Conservation (phyloP, 2,797 vertebrate genomes). For the Glossophaga mutica region DNA sequence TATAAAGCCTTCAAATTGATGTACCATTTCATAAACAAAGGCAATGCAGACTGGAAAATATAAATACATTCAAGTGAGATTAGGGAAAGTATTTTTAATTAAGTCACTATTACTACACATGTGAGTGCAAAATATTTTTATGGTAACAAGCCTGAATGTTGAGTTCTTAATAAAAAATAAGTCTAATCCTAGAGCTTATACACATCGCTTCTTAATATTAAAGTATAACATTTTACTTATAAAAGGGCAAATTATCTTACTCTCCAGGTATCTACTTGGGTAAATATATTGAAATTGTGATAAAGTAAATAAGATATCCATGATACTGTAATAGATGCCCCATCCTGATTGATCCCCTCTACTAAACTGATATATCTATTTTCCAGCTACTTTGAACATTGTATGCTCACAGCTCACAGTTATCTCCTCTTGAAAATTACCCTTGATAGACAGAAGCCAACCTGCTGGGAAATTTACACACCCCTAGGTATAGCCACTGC, state of each 20-base stretch:
- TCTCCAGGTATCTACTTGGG: not conserved
- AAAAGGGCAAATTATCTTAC: not conserved
- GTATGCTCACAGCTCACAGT: not conserved
- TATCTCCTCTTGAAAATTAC: not conserved
- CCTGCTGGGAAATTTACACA: not conserved
- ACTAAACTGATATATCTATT: not conserved
- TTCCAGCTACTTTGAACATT: not conserved
- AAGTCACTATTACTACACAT: conserved; percentile 45
- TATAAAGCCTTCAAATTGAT: not conserved
- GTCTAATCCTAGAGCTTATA: conserved; percentile 9
- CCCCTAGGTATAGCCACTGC: not conserved
- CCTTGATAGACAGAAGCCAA: not conserved
- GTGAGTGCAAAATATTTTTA: conserved; percentile 40
- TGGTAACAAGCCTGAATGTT: conserved; percentile 44
- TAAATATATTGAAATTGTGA: not conserved
- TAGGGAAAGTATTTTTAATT: conserved; percentile 36
- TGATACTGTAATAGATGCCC: not conserved
- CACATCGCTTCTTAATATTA: conserved; percentile 26
- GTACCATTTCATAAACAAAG: conserved; percentile 42
- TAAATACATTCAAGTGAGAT: conserved; percentile 48
- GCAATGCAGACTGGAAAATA: not conserved
- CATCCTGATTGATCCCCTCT: not conserved
- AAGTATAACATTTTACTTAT: conserved; percentile 25
- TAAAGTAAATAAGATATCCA: not conserved
- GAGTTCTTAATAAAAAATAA: not conserved